phyloP scores from a whole-genome alignment of 2,797 vertebrate genomes.

The Calcarius lapponicus region DNA sequence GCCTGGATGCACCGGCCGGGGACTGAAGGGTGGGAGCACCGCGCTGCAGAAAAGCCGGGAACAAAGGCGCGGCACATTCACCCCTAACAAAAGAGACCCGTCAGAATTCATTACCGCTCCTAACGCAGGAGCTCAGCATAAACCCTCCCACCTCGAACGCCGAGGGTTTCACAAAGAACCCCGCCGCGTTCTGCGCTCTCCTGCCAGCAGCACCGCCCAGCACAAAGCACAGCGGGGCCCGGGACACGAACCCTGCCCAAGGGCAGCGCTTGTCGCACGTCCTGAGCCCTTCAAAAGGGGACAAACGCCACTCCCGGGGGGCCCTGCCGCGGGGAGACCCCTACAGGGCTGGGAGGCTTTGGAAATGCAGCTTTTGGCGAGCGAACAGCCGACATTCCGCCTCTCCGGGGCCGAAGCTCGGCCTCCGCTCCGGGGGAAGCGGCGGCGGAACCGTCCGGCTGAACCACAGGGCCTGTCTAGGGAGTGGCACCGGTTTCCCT shows the following conservation, averaged over 20 bases:
- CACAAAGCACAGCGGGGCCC: not conserved
- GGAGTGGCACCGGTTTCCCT: no score
- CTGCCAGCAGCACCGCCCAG: not conserved
- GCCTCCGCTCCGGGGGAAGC: not conserved
- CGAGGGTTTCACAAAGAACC: not conserved
- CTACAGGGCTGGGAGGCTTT: accelerated
- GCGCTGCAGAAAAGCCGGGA: not conserved
- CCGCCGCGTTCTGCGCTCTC: not conserved
- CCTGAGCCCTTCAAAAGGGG: accelerated
- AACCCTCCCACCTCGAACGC: not conserved
- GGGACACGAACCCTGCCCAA: accelerated
- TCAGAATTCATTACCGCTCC: not conserved
- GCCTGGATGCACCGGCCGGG: accelerated
- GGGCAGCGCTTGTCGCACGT: accelerated
- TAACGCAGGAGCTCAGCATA: not conserved
- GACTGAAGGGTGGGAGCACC: not conserved
- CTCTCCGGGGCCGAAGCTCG: not conserved
- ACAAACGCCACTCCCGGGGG: accelerated
- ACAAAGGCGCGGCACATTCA: not conserved
- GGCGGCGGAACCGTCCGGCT: not conserved
- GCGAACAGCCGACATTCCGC: accelerated
- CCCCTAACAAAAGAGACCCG: not conserved
- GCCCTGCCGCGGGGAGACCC: accelerated
- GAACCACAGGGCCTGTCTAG: accelerated
- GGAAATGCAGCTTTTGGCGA: not conserved